Base-by-base conservation (phyloP, 1,140 invertebrate genomes). In the Pachypeltis micranthus region DNA sequence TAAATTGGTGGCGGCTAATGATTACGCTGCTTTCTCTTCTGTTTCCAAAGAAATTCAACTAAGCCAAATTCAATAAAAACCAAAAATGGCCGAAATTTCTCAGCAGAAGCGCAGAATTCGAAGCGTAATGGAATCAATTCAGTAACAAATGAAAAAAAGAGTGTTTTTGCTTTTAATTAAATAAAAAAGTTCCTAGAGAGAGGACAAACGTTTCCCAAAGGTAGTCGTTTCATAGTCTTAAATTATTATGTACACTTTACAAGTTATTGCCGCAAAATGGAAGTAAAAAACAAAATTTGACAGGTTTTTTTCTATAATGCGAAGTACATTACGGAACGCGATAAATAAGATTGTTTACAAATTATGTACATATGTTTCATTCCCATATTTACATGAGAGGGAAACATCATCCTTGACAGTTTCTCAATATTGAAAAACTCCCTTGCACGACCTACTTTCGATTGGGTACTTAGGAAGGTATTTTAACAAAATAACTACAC, bases 1-100 rank as follows among this genome's bases (percentile, higher is more conserved):
- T 31, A 59, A 59, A 63, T 59, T 60, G 59, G 55, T 64, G 63
- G 63, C 58, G 54, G 58, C 63, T 64, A 64, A 64, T 64, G 63
- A 64, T 59, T 64, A 64, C 63, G 24, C 28, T 60, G 58, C 28
- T 51, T 29, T 57, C 29, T n/a, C n/a, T 57, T 26, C 39, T 24
- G 19, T 57, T 29, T 28, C 21, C 31, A n/a, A n/a, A n/a, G 7
- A 4, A 10, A 51, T 14, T 10, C 47, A 51, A 21, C 7, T 10
- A 51, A 51, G 47, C 7, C 12, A 4, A 21, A 51, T 16, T 10
- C 21, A 51, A 7, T 16, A 10, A 21, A 21, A 51, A 51, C 47
- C 47, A 51, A 51, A 21, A 21, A 7, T 4, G 12, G 21, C 47
- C 47, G 12, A 51, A n/a, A 16, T 51, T 7, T 16, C 19, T 14